Percentiles rank a stretch among this genome's conserved stretches.
Evolutionary conservation across 2,113 vertebrate species (phyloP).

Genomic region (Triplophysa rosa): DNA sequence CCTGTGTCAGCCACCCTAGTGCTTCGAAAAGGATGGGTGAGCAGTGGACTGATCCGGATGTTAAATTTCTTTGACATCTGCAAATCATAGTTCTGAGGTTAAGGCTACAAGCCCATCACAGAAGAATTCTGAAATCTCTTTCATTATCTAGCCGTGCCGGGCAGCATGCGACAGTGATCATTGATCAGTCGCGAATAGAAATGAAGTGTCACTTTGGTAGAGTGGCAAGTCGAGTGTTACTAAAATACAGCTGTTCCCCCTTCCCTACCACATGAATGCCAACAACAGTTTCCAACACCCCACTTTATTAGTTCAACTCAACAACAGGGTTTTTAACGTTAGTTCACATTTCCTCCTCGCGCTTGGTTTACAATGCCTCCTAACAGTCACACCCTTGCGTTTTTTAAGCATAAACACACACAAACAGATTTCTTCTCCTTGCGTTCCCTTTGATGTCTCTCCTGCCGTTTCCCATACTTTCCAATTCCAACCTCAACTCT

Average conservation of each 20-base stretch:
- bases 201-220: neutral
- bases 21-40: no score
- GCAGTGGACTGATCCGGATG: neutral
- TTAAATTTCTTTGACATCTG: conserved; percentile 53
- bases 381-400: neutral
- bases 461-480: conserved; percentile 30
- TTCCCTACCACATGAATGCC: no score
- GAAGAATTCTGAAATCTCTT: neutral
- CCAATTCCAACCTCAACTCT: conserved; percentile 28
- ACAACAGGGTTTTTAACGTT: conserved; percentile 6
- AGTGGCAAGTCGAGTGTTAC: neutral
- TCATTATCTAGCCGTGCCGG: conserved; percentile 15
- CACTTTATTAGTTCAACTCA: conserved; percentile 11
- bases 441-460: conserved; percentile 9
- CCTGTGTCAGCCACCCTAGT: no score
- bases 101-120: neutral
- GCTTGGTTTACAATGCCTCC: conserved; percentile 15
- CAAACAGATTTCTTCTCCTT: neutral
- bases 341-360: neutral
- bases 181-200: conserved; percentile 13
- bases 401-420: conserved; percentile 7
- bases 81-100: conserved; percentile 11
- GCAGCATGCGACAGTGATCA: neutral
- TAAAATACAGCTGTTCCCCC: no score
- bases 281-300: neutral